These are phyloP conservation scores for Lasius fuliginosus DNA, from an alignment of 2,888 invertebrate species.

Conservation along the genomic window DNA sequence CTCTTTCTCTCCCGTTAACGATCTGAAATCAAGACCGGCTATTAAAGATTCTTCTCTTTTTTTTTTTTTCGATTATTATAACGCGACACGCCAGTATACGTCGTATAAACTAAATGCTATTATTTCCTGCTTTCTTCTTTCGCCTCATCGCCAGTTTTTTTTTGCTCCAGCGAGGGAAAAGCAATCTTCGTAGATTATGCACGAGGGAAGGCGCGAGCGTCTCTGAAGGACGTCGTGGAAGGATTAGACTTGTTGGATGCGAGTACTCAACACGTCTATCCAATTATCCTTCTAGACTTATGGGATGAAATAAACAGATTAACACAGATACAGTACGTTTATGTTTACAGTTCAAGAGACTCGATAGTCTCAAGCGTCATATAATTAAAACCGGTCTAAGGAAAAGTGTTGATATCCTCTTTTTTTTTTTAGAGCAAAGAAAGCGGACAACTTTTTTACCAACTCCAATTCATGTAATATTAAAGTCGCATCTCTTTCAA, in stretches of 20 bases:
- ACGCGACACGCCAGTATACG: slow-evolving; percentile 69
- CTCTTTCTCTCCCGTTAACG: slow-evolving; percentile 28
- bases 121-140: slow-evolving; percentile 68
- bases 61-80: slow-evolving; percentile 74
- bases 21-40: slow-evolving; percentile 76
- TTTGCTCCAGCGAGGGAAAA: slow-evolving; percentile 38
- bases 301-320: slow-evolving; percentile 46
- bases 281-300: slow-evolving; percentile 47
- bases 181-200: slow-evolving; percentile 54
- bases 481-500: neutral
- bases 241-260: slow-evolving; percentile 52
- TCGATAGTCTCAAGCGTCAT: neutral
- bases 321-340: slow-evolving; percentile 5
- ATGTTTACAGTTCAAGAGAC: neutral
- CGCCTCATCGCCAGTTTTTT: slow-evolving; percentile 30
- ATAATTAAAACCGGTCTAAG: neutral
- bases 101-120: slow-evolving; percentile 74
- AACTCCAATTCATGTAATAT: slow-evolving; percentile 9
- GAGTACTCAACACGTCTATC: slow-evolving; percentile 43
- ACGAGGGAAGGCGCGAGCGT: slow-evolving; percentile 38
- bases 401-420: neutral
- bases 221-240: slow-evolving; percentile 39
- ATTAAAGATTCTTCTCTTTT: slow-evolving; percentile 55
- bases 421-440: neutral
- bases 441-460: neutral